Base-by-base conservation (phyloP, 2,113 vertebrate genomes). In the Marmota flaviventris region DNA sequence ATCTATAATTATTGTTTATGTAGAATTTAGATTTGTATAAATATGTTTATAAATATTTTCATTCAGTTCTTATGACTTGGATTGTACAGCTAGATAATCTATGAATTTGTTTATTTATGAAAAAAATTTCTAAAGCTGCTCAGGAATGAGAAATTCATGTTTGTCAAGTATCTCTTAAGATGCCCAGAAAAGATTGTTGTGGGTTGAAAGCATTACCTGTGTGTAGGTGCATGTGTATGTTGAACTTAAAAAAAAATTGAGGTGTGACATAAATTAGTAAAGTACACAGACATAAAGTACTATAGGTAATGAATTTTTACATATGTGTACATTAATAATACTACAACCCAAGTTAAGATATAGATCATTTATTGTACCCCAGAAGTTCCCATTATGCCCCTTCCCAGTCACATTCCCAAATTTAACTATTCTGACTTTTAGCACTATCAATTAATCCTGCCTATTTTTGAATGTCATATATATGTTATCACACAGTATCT, bases 11-110 rank as follows among this genome's bases (percentile, higher is more conserved):
- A 63, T 67, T 95, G 12, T 85, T 77, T 58, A 48, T 37, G 16
- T 69, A 32, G 29, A 89, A 93, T 89, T 96, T 89, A 92, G 11
- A 76, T 77, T 92, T 84, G 3, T 65, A 24, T 83, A 56, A 92
- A 42, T 56, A 77, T 76, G n/a, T 91, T 96, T 76, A 29, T 93
- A 92, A 72, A 69, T 51, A 67, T 70, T 94, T 93, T 56, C 13
- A 63, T 51, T 81, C 0, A 37, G 0, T 2, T 85, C 1, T 96
- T n/a, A 22, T 78, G 48, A 76, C 8, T 20, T 83, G 25, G 32
- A 53, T 79, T 22, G 20, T 20, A 76, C 56, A 70, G 11, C 39
- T 84, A 22, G 65, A 22, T 81, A 79, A 88, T 69, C 24, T 91
- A 13, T 77, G 34, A 89, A 89, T 92, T 92, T 95, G 25, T 76